Evolutionary conservation across 2,113 vertebrate species (phyloP).

Genomic region (Columbina picui): DNA sequence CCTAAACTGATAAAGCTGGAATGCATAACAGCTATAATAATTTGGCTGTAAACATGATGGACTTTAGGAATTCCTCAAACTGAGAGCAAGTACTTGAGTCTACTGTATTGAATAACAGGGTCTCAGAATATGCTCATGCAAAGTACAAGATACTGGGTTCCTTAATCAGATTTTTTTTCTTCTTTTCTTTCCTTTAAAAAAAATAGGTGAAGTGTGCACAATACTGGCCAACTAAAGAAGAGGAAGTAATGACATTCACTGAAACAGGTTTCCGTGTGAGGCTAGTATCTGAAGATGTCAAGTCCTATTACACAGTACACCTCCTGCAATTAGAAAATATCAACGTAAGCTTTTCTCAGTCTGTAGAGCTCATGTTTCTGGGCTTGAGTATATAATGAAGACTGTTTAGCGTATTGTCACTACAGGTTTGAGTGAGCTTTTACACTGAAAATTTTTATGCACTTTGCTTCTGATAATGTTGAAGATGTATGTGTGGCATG

Average conservation of each 20-base stretch:
- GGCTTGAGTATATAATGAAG: neutral
- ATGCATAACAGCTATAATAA: neutral
- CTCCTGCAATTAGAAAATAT: constrained; percentile 89
- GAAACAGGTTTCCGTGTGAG: constrained; percentile 92
- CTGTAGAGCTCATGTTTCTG: neutral
- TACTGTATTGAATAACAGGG: neutral
- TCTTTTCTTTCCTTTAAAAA: neutral
- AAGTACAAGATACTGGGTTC: neutral
- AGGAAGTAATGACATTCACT: constrained; percentile 86
- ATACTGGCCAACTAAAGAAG: constrained; percentile 92
- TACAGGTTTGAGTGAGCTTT: neutral
- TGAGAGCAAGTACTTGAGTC: neutral
- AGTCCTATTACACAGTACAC: constrained; percentile 92
- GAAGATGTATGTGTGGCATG: neutral
- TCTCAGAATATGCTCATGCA: neutral
- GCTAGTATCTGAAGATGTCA: constrained; percentile 90
- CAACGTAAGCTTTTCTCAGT: constrained; percentile 81
- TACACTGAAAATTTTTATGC: neutral
- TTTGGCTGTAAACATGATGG: neutral
- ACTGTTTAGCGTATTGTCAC: neutral
- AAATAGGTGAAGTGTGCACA: constrained; percentile 95
- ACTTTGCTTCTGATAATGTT: neutral
- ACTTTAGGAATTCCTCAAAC: neutral
- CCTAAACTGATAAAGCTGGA: neutral
- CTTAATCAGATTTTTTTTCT: neutral